Evolutionary conservation across 2,888 invertebrate species (phyloP), one percentile per base, ranked within the genome.

Genomic region (Petrolisthes manimaculis): DNA sequence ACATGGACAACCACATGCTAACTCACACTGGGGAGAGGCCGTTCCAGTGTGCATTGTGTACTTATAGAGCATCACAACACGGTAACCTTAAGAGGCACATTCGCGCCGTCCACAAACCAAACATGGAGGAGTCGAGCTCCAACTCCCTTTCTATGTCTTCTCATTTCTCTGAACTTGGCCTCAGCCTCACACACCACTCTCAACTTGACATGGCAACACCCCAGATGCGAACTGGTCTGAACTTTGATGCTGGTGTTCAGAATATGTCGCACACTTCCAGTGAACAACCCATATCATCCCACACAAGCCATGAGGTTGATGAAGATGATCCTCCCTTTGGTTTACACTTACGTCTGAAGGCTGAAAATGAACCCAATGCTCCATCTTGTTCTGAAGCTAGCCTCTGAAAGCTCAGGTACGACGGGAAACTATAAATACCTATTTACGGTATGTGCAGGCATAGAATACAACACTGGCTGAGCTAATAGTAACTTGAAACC

Each of bases 1-100:
- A 89, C 74, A 89, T 90, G 87, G 87, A 89, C 86, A 90, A 89
- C 83, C 90, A 90, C 87, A 86, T 90, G 83, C 87, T 89, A 21
- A 90, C 90, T n/a, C 86, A 90, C 84, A 88, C 90, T 18, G 87
- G 89, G 80, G 86, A 88, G 85, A 79, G 88, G 83, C 90, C 90
- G 54, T 89, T 89, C 80, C 89, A 90, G 71, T 90, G 90, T 77
- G 81, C 88, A 56, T 12, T 89, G 79, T 90, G 90, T 71, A 71
- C 89, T 54, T 90, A 90, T 80, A 85, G 89, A 75, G 84, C 90
- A 51, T 86, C 89, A 9, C 90, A 90, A 82, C 84, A 82, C 21
- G 90, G 90, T n/a, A 90, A 90, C 71, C 86, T 90, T 54, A 90
- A 83, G 74, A 77, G 90, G 54, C 90, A 90, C 78, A 61, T 88